These are phyloP conservation scores for Drosophila stalkeri DNA, from an alignment of 2,888 invertebrate genomes.

Conservation along the genomic window DNA sequence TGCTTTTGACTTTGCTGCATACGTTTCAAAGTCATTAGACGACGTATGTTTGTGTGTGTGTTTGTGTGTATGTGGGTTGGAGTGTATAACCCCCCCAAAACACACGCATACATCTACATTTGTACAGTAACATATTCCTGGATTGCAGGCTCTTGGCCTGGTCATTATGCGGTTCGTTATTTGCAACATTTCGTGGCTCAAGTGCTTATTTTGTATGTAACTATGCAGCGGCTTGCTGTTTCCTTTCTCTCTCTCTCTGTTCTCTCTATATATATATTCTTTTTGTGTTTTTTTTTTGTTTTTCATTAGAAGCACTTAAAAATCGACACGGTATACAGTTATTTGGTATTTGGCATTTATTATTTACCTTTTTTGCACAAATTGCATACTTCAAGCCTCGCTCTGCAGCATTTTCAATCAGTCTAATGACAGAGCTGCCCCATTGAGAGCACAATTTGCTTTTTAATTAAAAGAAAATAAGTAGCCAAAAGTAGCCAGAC, in stretches of 20 bases:
- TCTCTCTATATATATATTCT: not conserved
- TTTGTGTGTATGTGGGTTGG: not conserved
- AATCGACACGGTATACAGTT: constrained; percentile 73
- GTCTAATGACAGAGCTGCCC: constrained; percentile 66
- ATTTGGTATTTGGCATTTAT: constrained; percentile 70
- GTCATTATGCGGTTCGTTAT: constrained; percentile 77
- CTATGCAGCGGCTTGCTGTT: constrained; percentile 33
- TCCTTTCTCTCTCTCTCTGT: not conserved
- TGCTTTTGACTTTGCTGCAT: constrained; percentile 71
- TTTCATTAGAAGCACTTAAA: constrained; percentile 76
- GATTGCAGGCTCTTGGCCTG: constrained; percentile 48
- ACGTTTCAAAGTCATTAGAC: constrained; percentile 70
- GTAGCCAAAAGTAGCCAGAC: constrained; percentile 46
- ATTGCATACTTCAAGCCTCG: constrained; percentile 68
- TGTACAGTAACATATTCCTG: constrained; percentile 24
- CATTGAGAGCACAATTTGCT: constrained; percentile 62
- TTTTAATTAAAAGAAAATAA: constrained; percentile 79
- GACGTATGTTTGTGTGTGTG: not conserved
- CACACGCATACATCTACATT: not conserved
- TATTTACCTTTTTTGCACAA: constrained; percentile 69
- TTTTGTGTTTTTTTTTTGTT: constrained; percentile 8
- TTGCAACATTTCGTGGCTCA: constrained; percentile 73
- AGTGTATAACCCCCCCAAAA: constrained; percentile 16
- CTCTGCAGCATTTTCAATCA: constrained; percentile 69
- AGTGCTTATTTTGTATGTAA: constrained; percentile 71